These are phyloP conservation scores for Diplolepis rosae DNA, from an alignment of 2,888 invertebrate genomes.

Conservation along the genomic window DNA sequence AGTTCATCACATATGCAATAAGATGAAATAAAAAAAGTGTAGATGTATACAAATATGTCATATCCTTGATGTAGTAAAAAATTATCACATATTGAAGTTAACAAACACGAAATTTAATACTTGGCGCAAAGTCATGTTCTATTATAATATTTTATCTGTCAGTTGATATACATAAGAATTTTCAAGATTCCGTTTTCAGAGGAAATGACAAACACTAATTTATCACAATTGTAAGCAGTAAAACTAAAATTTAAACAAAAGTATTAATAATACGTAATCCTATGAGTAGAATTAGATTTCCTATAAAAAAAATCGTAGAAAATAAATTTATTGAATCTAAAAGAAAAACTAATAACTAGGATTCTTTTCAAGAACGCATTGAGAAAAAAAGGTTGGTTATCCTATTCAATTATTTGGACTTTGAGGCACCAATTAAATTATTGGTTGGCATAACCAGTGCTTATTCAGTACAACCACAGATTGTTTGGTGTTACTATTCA, in stretches of 20 bases:
- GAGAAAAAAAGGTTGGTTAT: too few species aligned
- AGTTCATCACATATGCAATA: conserved; percentile 39
- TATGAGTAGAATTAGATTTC: background rate
- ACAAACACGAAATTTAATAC: conserved; percentile 11
- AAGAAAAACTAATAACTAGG: too few species aligned
- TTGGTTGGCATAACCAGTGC: too few species aligned
- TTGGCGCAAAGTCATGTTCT: background rate
- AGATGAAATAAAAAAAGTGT: conserved; percentile 44
- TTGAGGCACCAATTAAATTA: too few species aligned
- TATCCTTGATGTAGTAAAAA: conserved; percentile 17
- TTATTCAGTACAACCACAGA: too few species aligned
- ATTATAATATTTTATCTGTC: background rate
- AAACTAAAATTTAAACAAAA: background rate
- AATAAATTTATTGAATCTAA: background rate
- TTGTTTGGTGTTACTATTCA: too few species aligned
- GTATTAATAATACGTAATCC: background rate
- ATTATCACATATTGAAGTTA: conserved; percentile 13
- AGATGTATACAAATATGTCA: conserved; percentile 24
- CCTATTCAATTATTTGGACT: too few species aligned
- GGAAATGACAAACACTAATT: background rate
- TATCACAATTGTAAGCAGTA: background rate
- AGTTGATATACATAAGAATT: background rate
- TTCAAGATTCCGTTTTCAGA: background rate
- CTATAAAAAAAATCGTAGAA: background rate
- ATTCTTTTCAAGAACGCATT: too few species aligned